Evolutionary conservation across 2,888 invertebrate species (phyloP).

Genomic region (Caenorhabditis doughertyi): DNA sequence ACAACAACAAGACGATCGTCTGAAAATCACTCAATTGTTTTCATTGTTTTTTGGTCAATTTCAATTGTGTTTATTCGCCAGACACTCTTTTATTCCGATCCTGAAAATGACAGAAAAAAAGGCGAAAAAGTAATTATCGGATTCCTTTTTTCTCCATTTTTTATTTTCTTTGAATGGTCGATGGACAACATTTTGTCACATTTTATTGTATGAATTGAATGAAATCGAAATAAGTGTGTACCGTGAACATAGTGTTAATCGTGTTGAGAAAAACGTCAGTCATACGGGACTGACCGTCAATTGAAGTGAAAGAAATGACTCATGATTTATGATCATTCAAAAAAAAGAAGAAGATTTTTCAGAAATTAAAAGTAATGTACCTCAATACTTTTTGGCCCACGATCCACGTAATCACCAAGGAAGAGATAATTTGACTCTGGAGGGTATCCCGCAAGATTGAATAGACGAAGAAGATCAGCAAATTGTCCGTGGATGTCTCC

Average conservation of each 20-base stretch:
- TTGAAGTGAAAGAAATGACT: constrained; percentile 8
- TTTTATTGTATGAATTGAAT: constrained; percentile 17
- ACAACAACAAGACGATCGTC: constrained; percentile 81
- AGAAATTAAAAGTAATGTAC: constrained; percentile 38
- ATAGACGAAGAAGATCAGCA: constrained; percentile 74
- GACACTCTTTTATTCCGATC: neutral
- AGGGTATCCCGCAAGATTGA: constrained; percentile 75
- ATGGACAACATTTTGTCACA: constrained; percentile 33
- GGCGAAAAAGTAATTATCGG: constrained; percentile 42
- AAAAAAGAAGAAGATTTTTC: neutral
- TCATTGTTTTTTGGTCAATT: constrained; percentile 3
- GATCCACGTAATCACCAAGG: constrained; percentile 77
- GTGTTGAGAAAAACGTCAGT: constrained; percentile 51
- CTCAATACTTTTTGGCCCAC: constrained; percentile 77
- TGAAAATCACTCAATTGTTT: constrained; percentile 64
- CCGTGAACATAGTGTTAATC: constrained; percentile 40
- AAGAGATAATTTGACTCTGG: constrained; percentile 77
- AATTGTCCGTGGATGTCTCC: constrained; percentile 82
- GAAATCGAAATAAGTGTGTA: constrained; percentile 8
- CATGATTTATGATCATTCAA: constrained; percentile 46
- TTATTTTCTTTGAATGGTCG: neutral
- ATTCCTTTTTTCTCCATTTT: constrained; percentile 9
- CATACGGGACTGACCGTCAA: constrained; percentile 52
- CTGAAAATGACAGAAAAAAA: neutral
- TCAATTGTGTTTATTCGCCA: neutral